phyloP scores from a whole-genome alignment of 1,140 invertebrate species.

The Ooceraea biroi region DNA sequence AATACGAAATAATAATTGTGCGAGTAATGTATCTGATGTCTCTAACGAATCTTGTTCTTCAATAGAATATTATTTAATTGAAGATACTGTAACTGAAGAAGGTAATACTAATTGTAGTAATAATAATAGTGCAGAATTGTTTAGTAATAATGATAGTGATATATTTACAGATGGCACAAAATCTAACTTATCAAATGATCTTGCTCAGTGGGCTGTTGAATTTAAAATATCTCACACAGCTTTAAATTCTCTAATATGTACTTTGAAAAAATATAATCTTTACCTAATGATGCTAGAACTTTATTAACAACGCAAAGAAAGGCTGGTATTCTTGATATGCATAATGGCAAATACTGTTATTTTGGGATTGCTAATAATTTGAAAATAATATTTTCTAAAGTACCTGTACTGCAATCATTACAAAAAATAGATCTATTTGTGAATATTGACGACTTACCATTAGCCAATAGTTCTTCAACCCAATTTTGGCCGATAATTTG shows the following conservation, averaged over 20 bases:
- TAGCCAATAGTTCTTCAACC: background rate
- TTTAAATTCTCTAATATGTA: background rate
- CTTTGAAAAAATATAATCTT: background rate
- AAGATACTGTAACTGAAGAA: too few species aligned
- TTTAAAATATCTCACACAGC: slow-evolving; percentile 7
- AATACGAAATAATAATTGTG: too few species aligned
- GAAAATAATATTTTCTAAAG: slow-evolving; percentile 11
- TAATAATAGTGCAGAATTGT: too few species aligned
- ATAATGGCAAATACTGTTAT: slow-evolving; percentile 2
- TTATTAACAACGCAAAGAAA: background rate
- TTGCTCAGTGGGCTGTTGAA: background rate
- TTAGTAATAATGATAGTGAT: too few species aligned
- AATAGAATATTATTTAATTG: too few species aligned
- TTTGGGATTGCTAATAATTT: slow-evolving; percentile 13
- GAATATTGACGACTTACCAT: slow-evolving; percentile 9
- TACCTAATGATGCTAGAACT: slow-evolving; percentile 4
- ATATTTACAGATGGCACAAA: too few species aligned
- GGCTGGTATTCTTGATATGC: background rate
- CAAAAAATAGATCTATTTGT: slow-evolving; percentile 12
- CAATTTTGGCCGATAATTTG: slow-evolving; percentile 10
- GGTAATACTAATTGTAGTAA: too few species aligned
- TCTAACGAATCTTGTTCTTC: too few species aligned
- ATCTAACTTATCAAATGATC: background rate
- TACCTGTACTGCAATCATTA: background rate
- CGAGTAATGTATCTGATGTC: too few species aligned